phyloP scores from a whole-genome alignment of 1,140 invertebrate genomes.

The Drosophila seguyi region DNA sequence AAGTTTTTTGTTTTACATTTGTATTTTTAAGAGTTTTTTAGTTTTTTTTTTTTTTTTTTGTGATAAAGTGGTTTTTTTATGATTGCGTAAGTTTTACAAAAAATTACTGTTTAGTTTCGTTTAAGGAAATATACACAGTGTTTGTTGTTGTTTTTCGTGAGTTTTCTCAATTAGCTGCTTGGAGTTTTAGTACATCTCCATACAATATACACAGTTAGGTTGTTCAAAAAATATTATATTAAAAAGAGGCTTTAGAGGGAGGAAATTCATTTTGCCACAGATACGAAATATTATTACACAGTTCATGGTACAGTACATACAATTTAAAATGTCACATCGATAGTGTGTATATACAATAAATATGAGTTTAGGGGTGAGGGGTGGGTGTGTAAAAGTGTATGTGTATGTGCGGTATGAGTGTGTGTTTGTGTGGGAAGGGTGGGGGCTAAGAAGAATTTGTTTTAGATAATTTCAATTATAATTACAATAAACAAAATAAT shows the following conservation, averaged over 20 bases:
- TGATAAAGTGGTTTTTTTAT: slow-evolving; percentile 38
- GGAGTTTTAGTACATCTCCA: slow-evolving; percentile 28
- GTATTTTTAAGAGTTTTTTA: slow-evolving; percentile 63
- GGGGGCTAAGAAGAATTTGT: slow-evolving; percentile 25
- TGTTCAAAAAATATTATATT: slow-evolving; percentile 35
- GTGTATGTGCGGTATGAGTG: slow-evolving; percentile 16
- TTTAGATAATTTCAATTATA: slow-evolving; percentile 78
- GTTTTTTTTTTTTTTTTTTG: slow-evolving; percentile 31
- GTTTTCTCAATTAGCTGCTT: slow-evolving; percentile 49
- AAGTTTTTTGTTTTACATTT: slow-evolving; percentile 62
- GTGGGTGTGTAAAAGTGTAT: slow-evolving; percentile 18
- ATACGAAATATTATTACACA: slow-evolving; percentile 39
- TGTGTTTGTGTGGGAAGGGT: slow-evolving; percentile 9
- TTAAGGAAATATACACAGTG: slow-evolving; percentile 79
- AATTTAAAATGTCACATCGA: slow-evolving; percentile 50
- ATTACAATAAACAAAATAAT: slow-evolving; percentile 72
- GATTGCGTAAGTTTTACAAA: slow-evolving; percentile 62
- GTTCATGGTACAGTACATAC: slow-evolving; percentile 35
- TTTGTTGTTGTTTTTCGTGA: slow-evolving; percentile 58
- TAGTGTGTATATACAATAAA: slow-evolving; percentile 44
- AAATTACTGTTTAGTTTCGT: slow-evolving; percentile 49
- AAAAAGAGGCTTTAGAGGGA: slow-evolving; percentile 14
- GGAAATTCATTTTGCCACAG: slow-evolving; percentile 37
- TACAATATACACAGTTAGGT: slow-evolving; percentile 65
- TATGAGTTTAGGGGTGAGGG: slow-evolving; percentile 3